Evolutionary conservation across 2,113 vertebrate species (phyloP).

Genomic region (Genyomyrus donnyi): DNA sequence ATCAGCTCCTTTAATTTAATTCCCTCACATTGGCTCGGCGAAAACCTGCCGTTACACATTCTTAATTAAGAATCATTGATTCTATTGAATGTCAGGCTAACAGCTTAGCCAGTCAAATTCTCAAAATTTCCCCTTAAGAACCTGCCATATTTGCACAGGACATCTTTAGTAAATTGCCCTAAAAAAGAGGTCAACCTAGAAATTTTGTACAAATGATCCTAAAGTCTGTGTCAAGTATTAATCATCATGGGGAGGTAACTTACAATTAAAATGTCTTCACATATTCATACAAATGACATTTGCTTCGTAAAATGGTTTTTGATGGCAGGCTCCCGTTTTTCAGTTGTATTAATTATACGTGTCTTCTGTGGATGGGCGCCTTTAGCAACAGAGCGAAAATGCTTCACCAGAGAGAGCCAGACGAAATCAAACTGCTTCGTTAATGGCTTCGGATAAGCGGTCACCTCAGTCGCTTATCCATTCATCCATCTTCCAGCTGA

Average conservation of each 20-base stretch:
- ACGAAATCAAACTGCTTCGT: background rate
- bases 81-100: background rate
- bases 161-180: background rate
- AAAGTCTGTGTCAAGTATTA: background rate
- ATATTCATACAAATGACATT: background rate
- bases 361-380: background rate
- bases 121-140: background rate
- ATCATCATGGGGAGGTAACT: background rate
- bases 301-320: background rate
- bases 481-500: background rate
- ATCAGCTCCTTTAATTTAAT: background rate
- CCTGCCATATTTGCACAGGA: background rate
- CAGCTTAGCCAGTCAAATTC: background rate
- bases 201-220: background rate
- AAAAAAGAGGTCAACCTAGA: background rate
- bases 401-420: background rate
- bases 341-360: background rate
- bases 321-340: background rate
- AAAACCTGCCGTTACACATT: background rate
- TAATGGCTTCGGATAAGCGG: background rate
- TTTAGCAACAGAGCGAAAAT: background rate
- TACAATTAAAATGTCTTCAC: background rate
- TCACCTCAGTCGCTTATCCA: background rate
- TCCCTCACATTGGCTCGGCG: background rate
- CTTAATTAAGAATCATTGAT: constrained; percentile 13